phyloP scores from a whole-genome alignment of 2,113 vertebrate species.

The Psammodynastes pulverulentus region DNA sequence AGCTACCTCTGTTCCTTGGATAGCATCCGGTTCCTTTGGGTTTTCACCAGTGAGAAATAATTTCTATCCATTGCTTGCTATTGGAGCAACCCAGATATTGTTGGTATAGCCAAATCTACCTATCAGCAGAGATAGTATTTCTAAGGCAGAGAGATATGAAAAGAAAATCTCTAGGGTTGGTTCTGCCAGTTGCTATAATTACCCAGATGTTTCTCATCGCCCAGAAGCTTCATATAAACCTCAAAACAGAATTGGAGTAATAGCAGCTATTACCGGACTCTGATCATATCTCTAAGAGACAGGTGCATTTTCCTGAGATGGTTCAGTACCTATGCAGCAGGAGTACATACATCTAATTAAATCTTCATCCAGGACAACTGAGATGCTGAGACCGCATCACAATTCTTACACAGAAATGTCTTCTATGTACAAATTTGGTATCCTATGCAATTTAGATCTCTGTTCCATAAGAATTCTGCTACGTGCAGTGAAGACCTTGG shows the following conservation, averaged over 20 bases:
- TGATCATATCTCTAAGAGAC: background rate
- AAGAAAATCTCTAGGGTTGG: background rate
- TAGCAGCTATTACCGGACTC: background rate
- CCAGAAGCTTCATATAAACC: background rate
- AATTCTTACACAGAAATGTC: background rate
- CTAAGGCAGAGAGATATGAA: background rate
- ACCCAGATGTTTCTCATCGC: background rate
- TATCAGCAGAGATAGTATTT: too few relatives aligned
- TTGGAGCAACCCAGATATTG: background rate
- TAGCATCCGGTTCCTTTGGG: background rate
- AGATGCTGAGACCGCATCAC: background rate
- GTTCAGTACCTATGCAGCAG: background rate
- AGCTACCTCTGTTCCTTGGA: background rate
- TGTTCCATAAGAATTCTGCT: background rate
- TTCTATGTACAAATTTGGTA: background rate
- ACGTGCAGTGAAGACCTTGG: constrained; percentile 27
- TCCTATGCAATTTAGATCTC: background rate
- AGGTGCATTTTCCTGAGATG: background rate
- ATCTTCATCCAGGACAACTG: background rate
- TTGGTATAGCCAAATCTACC: background rate
- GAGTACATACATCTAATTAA: background rate
- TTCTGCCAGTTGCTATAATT: constrained; percentile 15
- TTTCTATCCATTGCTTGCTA: background rate
- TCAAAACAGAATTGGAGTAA: background rate
- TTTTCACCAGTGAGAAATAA: background rate